These are phyloP conservation scores for Narcine bancroftii DNA, from an alignment of 2,113 vertebrate species.

Conservation along the genomic window DNA sequence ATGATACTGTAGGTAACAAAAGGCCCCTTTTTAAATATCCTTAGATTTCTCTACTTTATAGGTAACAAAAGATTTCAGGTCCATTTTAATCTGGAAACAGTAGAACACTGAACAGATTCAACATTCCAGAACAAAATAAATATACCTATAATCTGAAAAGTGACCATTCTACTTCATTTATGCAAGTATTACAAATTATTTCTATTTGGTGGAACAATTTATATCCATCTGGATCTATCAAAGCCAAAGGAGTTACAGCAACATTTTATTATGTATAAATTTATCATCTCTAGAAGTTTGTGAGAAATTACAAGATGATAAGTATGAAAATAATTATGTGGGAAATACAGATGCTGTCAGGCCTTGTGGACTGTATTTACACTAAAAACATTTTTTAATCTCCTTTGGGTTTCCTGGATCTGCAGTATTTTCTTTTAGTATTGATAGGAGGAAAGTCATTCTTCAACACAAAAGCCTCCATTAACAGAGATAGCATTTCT, in stretches of 20 bases:
- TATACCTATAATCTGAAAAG: background rate
- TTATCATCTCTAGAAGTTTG: background rate
- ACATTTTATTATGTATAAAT: background rate
- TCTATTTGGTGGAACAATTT: background rate
- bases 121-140: background rate
- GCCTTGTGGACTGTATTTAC: no score
- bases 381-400: no score
- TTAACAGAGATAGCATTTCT: background rate
- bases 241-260: background rate
- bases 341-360: no score
- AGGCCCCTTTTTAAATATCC: no score
- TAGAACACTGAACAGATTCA: background rate
- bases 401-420: background rate
- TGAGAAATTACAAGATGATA: background rate
- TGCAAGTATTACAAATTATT: background rate
- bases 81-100: background rate
- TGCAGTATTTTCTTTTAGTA: background rate
- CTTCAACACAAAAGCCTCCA: background rate
- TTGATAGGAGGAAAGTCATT: background rate
- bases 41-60: no score
- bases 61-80: background rate
- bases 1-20: slow-evolving; percentile 3
- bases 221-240: background rate
- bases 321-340: no score
- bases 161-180: background rate